phyloP scores from a whole-genome alignment of 2,113 vertebrate genomes.

The Cromileptes altivelis region DNA sequence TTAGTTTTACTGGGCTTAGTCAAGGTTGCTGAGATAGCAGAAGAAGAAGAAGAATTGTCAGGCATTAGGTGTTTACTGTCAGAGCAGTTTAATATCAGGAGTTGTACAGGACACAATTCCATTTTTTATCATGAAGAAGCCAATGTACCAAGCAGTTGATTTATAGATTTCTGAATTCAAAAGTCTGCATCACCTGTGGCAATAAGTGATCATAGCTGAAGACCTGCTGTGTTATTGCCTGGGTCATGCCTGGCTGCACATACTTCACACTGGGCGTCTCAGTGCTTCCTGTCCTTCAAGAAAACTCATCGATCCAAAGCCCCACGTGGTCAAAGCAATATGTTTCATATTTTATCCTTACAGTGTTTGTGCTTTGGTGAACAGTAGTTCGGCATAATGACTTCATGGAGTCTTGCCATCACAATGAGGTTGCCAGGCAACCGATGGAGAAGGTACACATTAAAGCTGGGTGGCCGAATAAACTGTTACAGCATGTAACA shows the following conservation, averaged over 20 bases:
- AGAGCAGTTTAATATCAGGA: neutral
- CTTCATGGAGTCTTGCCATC: neutral
- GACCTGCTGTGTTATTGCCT: constrained; percentile 8
- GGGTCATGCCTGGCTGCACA: neutral
- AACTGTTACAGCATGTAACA: neutral
- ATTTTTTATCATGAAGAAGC: neutral
- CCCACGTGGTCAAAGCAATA: neutral
- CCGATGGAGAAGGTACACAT: neutral
- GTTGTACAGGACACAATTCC: neutral
- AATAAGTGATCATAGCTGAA: neutral
- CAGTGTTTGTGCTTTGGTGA: neutral
- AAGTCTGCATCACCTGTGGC: neutral
- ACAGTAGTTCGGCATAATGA: neutral
- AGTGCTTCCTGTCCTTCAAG: neutral
- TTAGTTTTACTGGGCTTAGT: constrained; percentile 6
- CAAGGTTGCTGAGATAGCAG: constrained; percentile 3
- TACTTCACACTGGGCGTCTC: constrained; percentile 1
- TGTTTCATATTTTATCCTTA: neutral
- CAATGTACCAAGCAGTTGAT: neutral
- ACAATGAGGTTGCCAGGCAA: neutral
- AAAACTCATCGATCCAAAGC: neutral
- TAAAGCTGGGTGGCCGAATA: neutral
- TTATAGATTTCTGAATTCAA: neutral
- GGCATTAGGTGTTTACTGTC: neutral
- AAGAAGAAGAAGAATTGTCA: neutral